phyloP scores from a whole-genome alignment of 2,888 invertebrate species.

The Euzetes globulus region DNA sequence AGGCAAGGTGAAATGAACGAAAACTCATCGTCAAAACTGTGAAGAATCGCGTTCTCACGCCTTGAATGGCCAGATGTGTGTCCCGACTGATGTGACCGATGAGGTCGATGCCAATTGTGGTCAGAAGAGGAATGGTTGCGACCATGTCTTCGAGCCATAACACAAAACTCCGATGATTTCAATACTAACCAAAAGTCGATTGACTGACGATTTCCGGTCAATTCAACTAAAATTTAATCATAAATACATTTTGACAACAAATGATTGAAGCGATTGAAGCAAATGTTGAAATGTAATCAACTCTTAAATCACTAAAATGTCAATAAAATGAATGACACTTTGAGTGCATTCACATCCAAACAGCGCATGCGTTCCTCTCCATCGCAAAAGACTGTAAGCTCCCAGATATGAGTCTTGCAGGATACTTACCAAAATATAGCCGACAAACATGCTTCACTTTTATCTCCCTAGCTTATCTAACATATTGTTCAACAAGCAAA shows the following conservation, averaged over 20 bases:
- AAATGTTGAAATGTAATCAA: too few species aligned
- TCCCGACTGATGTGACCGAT: not conserved
- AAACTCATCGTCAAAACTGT: conserved; percentile 35
- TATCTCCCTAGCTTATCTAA: too few species aligned
- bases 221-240: not conserved
- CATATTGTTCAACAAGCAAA: too few species aligned
- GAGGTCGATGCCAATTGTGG: not conserved
- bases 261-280: not conserved
- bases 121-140: not conserved
- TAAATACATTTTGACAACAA: not conserved
- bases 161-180: not conserved
- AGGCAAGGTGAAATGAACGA: conserved; percentile 72
- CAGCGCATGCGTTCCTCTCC: conserved; percentile 1
- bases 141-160: conserved; percentile 8
- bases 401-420: too few species aligned
- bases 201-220: not conserved
- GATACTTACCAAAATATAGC: too few species aligned
- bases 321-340: conserved; percentile 15
- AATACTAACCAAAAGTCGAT: not conserved
- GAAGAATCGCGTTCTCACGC: conserved; percentile 6
- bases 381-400: too few species aligned
- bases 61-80: not conserved
- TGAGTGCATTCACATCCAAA: not conserved
- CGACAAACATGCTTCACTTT: too few species aligned
- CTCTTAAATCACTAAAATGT: not conserved